Evolutionary conservation across 2,113 vertebrate species (phyloP).

Genomic region (Ageneiosus marmoratus): DNA sequence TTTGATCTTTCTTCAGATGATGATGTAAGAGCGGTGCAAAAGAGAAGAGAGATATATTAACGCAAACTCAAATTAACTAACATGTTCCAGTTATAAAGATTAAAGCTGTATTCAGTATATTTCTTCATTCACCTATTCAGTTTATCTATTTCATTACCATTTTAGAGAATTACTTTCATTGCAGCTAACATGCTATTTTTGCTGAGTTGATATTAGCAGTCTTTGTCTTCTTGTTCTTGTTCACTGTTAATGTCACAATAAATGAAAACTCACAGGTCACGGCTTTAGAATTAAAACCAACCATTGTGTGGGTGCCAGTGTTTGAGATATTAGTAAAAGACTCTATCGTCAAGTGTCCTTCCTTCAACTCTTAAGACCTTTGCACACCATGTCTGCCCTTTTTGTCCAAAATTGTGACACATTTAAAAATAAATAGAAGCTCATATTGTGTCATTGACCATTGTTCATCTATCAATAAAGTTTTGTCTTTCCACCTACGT

Average conservation of each 20-base stretch:
- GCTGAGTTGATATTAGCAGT: neutral
- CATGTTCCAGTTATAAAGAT: neutral
- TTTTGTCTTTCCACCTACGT: too few species aligned
- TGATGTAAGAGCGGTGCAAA: slow-evolving; percentile 1
- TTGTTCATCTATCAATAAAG: too few species aligned
- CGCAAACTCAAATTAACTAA: neutral
- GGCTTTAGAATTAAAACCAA: neutral
- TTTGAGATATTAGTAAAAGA: neutral
- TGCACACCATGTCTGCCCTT: too few species aligned
- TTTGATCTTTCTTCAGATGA: slow-evolving; percentile 1
- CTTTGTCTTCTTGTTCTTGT: neutral
- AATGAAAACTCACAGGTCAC: neutral
- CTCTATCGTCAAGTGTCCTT: neutral
- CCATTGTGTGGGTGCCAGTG: too few species aligned
- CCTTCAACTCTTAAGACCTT: neutral
- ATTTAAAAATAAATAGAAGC: too few species aligned
- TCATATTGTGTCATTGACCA: too few species aligned
- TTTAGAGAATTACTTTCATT: neutral
- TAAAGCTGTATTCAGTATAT: neutral
- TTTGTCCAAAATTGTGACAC: too few species aligned
- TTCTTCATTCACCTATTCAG: neutral
- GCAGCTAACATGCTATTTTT: neutral
- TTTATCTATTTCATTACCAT: neutral
- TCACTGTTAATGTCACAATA: neutral
- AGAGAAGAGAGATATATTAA: slow-evolving; percentile 11